Evolutionary conservation across 1,140 invertebrate species (phyloP).

Genomic region (Zaprionus davidi): DNA sequence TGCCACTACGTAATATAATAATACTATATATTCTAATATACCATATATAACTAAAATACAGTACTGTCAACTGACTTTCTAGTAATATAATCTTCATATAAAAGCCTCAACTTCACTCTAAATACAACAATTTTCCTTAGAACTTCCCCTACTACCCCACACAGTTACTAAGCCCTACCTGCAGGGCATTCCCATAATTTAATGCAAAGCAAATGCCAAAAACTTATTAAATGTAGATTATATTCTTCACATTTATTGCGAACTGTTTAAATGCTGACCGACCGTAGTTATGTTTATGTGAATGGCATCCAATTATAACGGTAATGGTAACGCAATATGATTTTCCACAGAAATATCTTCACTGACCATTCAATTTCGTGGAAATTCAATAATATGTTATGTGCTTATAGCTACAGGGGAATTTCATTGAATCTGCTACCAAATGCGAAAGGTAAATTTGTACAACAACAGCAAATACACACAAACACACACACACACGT

Average conservation of each 20-base stretch:
- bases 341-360: background rate
- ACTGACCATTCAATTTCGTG: background rate
- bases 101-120: background rate
- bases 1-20: no score
- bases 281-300: background rate
- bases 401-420: background rate
- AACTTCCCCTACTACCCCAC: background rate
- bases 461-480: background rate
- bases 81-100: no score
- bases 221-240: background rate
- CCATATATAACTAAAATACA: no score
- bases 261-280: background rate
- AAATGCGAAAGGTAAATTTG: background rate
- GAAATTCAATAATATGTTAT: background rate
- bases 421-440: background rate
- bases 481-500: background rate
- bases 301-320: constrained; percentile 4
- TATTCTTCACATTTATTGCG: background rate
- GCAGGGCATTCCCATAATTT: background rate
- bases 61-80: no score
- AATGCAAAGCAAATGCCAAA: background rate
- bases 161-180: background rate
- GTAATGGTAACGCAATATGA: constrained; percentile 7
- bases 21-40: no score
- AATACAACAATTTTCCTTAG: background rate